Conservation (phyloP, 1,140 invertebrate genomes). For the Leptinotarsa texana region DNA sequence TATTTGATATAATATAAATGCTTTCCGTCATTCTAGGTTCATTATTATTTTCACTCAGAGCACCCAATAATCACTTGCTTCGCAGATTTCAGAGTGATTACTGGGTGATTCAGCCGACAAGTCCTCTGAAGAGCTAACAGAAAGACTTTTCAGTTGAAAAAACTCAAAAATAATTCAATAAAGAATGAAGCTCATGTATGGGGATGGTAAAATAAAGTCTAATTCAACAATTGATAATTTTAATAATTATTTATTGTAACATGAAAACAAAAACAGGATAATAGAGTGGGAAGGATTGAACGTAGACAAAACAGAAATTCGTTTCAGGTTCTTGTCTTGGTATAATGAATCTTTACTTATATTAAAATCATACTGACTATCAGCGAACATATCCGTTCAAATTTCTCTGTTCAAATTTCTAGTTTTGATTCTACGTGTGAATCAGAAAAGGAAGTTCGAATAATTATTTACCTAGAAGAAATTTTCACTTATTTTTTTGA, state of each 20-base stretch:
- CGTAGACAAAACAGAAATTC: constrained; percentile 6
- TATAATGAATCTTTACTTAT: too few relatives aligned
- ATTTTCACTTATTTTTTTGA: neutral
- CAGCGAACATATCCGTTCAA: neutral
- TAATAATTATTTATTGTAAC: constrained; percentile 36
- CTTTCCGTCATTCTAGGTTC: too few relatives aligned
- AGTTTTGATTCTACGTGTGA: neutral
- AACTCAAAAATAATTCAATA: too few relatives aligned
- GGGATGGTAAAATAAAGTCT: neutral
- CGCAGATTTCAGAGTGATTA: too few relatives aligned
- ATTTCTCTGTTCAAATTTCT: neutral
- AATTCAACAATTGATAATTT: constrained; percentile 38
- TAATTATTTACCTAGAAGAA: neutral
- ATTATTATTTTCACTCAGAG: too few relatives aligned
- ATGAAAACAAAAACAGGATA: constrained; percentile 41
- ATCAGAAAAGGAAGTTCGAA: neutral
- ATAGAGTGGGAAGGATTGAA: constrained; percentile 8
- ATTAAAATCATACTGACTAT: too few relatives aligned
- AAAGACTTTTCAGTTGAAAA: too few relatives aligned
- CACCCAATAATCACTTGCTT: too few relatives aligned
- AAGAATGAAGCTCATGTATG: too few relatives aligned
- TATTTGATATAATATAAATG: too few relatives aligned
- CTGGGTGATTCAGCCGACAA: too few relatives aligned
- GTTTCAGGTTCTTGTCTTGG: neutral
- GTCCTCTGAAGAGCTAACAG: too few relatives aligned